These are phyloP conservation scores for Pampusana beccarii DNA, from an alignment of 2,113 vertebrate species.

Conservation along the genomic window DNA sequence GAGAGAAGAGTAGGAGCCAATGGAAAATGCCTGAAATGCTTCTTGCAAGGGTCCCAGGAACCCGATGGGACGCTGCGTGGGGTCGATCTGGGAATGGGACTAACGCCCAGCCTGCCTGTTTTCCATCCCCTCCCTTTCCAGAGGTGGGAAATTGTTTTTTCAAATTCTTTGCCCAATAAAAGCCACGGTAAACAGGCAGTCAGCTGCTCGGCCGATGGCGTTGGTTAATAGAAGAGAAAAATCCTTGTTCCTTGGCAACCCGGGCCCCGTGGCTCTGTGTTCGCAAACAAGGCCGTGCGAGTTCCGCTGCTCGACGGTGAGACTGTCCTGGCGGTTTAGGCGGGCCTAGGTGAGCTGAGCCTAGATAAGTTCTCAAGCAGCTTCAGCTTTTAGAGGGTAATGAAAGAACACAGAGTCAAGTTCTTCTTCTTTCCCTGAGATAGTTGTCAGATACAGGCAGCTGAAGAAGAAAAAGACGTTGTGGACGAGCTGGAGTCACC, in stretches of 20 bases:
- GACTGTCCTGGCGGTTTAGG: not conserved
- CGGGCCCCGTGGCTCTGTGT: not conserved
- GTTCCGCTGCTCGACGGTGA: not conserved
- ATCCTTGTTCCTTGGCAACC: not conserved
- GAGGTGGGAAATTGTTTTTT: not conserved
- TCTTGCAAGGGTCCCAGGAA: not conserved
- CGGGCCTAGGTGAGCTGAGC: not conserved
- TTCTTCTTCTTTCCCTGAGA: not conserved
- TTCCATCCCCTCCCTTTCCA: not conserved
- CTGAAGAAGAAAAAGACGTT: not conserved
- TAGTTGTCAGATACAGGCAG: not conserved
- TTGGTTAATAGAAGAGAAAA: not conserved
- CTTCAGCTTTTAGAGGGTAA: not conserved
- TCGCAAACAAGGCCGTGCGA: not conserved
- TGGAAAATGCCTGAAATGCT: not conserved
- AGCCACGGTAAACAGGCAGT: not conserved
- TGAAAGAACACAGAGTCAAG: fast-evolving
- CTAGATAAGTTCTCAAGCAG: not conserved
- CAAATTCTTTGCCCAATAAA: not conserved
- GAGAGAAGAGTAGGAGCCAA: not conserved
- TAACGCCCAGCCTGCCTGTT: not conserved
- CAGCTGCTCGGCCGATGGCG: not conserved
- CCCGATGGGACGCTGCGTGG: not conserved
- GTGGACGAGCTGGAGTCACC: not conserved
- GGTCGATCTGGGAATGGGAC: not conserved